Evolutionary conservation across 2,797 vertebrate species (phyloP).

Genomic region (Coccyzus lansbergi): DNA sequence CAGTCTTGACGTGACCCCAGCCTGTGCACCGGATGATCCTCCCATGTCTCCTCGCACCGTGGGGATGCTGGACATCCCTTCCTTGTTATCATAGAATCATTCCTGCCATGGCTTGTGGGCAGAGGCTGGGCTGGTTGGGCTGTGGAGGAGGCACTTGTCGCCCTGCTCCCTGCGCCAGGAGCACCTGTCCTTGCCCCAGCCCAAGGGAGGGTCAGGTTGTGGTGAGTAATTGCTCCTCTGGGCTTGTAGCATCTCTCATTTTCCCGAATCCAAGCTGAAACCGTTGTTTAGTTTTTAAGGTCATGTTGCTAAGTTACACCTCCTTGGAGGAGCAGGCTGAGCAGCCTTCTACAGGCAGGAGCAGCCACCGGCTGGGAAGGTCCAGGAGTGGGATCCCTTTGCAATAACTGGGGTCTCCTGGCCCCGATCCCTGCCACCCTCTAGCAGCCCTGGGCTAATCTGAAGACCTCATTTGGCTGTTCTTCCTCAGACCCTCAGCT

Average conservation of each 20-base stretch:
- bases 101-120: not conserved
- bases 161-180: not conserved
- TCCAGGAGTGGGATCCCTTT: not conserved
- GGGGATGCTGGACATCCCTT: fast-evolving
- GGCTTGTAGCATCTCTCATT: not conserved
- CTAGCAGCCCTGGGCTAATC: fast-evolving
- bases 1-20: not conserved
- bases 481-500: not conserved
- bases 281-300: slow-evolving; percentile 17
- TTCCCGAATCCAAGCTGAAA: not conserved
- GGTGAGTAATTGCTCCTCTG: not conserved
- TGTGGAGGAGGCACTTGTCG: fast-evolving
- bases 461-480: not conserved
- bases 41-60: fast-evolving
- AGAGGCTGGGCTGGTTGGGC: not conserved
- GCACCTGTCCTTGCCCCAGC: too few relatives aligned
- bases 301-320: slow-evolving; percentile 63
- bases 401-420: not conserved
- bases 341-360: not conserved
- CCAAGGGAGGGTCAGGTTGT: not conserved
- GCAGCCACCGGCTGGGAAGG: not conserved
- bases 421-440: not conserved
- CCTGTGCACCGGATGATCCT: not conserved
- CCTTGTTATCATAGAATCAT: not conserved
- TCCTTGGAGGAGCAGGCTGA: not conserved